phyloP scores from a whole-genome alignment of 2,797 vertebrate genomes.

The Malurus leucopterus region DNA sequence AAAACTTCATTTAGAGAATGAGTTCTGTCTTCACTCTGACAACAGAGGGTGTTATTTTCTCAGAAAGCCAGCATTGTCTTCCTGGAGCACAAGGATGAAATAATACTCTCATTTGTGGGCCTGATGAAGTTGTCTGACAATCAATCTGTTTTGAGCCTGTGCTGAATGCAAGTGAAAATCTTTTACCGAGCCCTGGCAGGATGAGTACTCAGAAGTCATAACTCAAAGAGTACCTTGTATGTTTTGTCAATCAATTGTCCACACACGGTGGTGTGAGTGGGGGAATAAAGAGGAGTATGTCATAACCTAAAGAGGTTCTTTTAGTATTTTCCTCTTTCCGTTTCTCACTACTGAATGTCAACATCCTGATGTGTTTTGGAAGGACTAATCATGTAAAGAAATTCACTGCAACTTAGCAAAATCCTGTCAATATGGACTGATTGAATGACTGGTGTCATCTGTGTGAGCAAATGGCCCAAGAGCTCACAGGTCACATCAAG shows the following conservation, averaged over 20 bases:
- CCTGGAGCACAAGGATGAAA: not conserved
- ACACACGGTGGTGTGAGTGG: rapidly evolving
- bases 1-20: not conserved
- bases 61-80: not conserved
- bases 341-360: not conserved
- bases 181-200: not conserved
- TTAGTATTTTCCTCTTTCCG: too few relatives aligned
- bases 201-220: not conserved
- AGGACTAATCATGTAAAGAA: not conserved
- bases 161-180: not conserved
- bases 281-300: not conserved
- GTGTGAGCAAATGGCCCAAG: not conserved
- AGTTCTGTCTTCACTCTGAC: rapidly evolving
- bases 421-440: not conserved
- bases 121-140: not conserved
- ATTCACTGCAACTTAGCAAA: not conserved
- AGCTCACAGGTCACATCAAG: not conserved
- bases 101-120: rapidly evolving
- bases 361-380: not conserved
- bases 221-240: not conserved
- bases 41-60: rapidly evolving
- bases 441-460: not conserved
- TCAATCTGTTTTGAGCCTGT: not conserved
- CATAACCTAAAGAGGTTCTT: rapidly evolving
- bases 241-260: not conserved